phyloP scores from a whole-genome alignment of 2,888 invertebrate genomes.

The Drosophila siamana region DNA sequence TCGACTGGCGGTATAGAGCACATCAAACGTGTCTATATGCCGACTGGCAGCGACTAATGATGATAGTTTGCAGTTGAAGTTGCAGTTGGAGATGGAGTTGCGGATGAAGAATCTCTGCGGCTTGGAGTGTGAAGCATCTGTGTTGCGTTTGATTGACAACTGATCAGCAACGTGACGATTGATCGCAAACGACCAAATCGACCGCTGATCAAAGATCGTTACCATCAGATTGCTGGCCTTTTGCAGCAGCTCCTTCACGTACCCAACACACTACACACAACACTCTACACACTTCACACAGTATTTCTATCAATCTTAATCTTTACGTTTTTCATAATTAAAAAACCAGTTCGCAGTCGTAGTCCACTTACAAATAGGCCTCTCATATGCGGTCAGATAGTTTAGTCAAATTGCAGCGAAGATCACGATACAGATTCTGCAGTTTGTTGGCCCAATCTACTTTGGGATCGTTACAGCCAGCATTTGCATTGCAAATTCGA shows the following conservation, averaged over 20 bases:
- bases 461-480: slow-evolving; percentile 25
- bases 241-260: not conserved
- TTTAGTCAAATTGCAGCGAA: slow-evolving; percentile 69
- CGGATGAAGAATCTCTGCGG: not conserved
- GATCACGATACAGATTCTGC: slow-evolving; percentile 9
- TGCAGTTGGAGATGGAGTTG: not conserved
- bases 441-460: slow-evolving; percentile 7
- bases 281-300: not conserved
- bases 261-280: not conserved
- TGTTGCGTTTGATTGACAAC: slow-evolving; percentile 79
- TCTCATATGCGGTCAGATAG: slow-evolving; percentile 67
- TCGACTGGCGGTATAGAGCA: slow-evolving; percentile 48
- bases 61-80: slow-evolving; percentile 54
- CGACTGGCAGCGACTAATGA: slow-evolving; percentile 73
- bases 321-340: slow-evolving; percentile 67
- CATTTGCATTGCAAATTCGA: slow-evolving; percentile 80
- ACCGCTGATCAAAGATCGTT: not conserved
- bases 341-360: slow-evolving; percentile 65
- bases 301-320: not conserved
- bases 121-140: slow-evolving; percentile 80
- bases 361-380: slow-evolving; percentile 60
- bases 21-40: slow-evolving; percentile 76
- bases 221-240: slow-evolving; percentile 7
- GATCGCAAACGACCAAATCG: not conserved
- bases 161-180: slow-evolving; percentile 64